Evolutionary conservation across 2,888 invertebrate genomes (phyloP), one percentile per base, ranked within the genome.

Genomic region (Diarsia brunnea): DNA sequence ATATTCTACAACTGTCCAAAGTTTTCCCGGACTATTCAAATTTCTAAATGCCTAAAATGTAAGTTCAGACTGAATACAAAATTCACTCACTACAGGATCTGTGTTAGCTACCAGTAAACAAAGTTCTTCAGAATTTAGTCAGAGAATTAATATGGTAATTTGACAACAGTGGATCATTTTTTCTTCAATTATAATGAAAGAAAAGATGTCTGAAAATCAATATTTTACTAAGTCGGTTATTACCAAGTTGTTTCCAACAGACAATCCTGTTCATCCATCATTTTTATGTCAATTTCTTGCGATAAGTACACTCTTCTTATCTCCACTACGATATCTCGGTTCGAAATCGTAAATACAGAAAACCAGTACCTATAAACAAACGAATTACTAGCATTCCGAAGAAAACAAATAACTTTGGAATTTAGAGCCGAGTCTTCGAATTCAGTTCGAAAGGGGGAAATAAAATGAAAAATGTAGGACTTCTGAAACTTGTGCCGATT

Each of bases 381-480:
- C 60, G 61, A 60, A 71, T 70, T 64, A 66, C 65, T 24, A 64
- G 47, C n/a, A 49, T 58, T 77, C 31, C 45, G 8, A 63, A 58
- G 72, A 78, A 87, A 53, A 75, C 74, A 61, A 73, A 78, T 49
- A 81, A 81, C 63, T 74, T 60, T 31, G 43, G 49, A 31, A 69
- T 66, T 76, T 53, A 47, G 14, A 70, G 11, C 53, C 47, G 73
- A 69, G 78, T 65, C 61, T 78, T 64, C 55, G 47, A 67, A 4
- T 75, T 24, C 53, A 65, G 24, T 84, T 78, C 60, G 64, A 64
- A 69, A 78, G 76, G 72, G 51, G 79, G 73, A 80, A 81, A 79
- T 78, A 14, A 72, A 88, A 87, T 87, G 78, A 79, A 88, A 88
- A 88, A 88, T 85, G 73, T 74, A 66, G 64, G 73, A 75, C 66